These are phyloP conservation scores for Teleogryllus occipitalis DNA, from an alignment of 1,140 invertebrate genomes.

Conservation along the genomic window DNA sequence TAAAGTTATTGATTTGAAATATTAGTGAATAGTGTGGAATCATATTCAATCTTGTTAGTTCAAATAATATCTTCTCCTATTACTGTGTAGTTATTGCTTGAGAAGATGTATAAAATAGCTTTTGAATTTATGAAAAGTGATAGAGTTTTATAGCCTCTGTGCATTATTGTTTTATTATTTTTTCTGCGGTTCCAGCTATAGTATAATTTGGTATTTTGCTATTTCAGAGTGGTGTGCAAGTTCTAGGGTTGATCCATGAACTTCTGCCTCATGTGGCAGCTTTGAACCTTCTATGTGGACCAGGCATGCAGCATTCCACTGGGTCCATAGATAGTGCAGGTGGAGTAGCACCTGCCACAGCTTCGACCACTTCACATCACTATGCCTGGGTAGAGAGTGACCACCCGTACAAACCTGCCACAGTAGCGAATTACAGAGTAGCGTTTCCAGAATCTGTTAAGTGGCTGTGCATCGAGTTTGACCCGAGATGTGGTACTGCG, in stretches of 20 bases:
- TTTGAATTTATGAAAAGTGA: no score
- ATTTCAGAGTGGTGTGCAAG: slow-evolving; percentile 75
- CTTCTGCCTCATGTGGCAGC: slow-evolving; percentile 82
- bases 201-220: not conserved
- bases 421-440: slow-evolving; percentile 82
- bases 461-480: slow-evolving; percentile 91
- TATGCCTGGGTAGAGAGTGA: slow-evolving; percentile 92
- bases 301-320: slow-evolving; percentile 18
- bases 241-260: slow-evolving; percentile 83
- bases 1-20: no score
- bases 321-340: slow-evolving; percentile 20
- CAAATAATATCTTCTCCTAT: no score
- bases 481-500: slow-evolving; percentile 81
- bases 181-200: no score
- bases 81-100: no score
- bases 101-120: no score
- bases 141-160: no score
- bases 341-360: slow-evolving; percentile 20
- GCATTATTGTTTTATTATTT: no score
- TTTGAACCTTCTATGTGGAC: slow-evolving; percentile 57
- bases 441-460: slow-evolving; percentile 79
- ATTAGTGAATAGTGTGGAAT: no score
- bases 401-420: slow-evolving; percentile 90
- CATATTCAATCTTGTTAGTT: no score
- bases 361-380: slow-evolving; percentile 66